Conservation (phyloP, 1,140 invertebrate genomes). For the Dreissena rostriformis region DNA sequence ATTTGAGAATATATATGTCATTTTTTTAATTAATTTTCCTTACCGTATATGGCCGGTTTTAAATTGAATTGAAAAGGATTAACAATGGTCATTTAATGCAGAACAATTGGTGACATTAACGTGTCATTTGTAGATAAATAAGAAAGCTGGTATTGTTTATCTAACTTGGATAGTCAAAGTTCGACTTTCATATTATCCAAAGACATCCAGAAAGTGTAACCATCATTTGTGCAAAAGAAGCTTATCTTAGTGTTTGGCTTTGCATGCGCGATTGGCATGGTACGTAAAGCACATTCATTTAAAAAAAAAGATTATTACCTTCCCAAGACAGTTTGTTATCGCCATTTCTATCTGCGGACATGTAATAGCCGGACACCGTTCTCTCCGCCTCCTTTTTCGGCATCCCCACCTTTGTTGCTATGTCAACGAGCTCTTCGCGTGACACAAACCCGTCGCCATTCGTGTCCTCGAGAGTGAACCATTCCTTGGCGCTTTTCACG, state of each 20-base stretch:
- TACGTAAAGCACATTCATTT: background rate
- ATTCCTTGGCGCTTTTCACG: constrained; percentile 64
- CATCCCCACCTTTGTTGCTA: constrained; percentile 68
- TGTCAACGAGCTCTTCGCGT: constrained; percentile 64
- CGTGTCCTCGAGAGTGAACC: constrained; percentile 70
- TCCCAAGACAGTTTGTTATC: constrained; percentile 66
- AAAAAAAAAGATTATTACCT: constrained; percentile 39
- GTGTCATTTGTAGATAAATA: background rate
- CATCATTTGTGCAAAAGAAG: background rate
- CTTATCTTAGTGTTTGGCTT: background rate
- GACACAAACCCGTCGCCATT: constrained; percentile 68
- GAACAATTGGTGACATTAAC: background rate
- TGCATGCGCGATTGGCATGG: background rate
- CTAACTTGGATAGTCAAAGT: background rate
- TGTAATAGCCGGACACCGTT: constrained; percentile 68
- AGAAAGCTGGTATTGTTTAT: background rate
- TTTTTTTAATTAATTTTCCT: constrained; percentile 4
- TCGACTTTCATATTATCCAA: background rate
- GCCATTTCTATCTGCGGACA: constrained; percentile 65
- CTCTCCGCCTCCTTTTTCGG: constrained; percentile 57
- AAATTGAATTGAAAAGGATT: constrained; percentile 3
- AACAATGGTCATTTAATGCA: background rate
- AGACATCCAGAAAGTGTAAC: background rate
- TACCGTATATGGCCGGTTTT: constrained; percentile 13
- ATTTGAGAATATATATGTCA: constrained; percentile 9